Percentiles rank a stretch among this genome's conserved stretches.
phyloP scores from a whole-genome alignment of 2,888 invertebrate species.

The Cheilosia soror region DNA sequence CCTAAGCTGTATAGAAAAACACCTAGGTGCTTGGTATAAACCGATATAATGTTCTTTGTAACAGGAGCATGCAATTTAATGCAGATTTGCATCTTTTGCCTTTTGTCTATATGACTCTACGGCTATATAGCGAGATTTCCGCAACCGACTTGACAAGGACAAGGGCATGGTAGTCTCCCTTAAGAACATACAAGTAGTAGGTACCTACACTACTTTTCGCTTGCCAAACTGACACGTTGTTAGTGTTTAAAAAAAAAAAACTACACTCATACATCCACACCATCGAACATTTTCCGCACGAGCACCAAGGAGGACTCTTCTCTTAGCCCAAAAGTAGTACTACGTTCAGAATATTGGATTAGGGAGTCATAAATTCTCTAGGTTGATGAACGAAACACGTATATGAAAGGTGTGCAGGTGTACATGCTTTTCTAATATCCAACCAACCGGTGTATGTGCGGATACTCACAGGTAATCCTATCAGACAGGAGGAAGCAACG shows the following conservation, averaged over 20 bases:
- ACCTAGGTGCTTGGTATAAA: background rate
- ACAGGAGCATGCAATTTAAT: slow-evolving; percentile 13
- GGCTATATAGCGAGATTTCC: background rate
- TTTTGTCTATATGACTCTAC: background rate
- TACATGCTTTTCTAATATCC: slow-evolving; percentile 48
- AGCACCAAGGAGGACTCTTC: slow-evolving; percentile 20
- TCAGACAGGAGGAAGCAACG: slow-evolving; percentile 29
- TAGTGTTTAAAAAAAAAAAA: slow-evolving; percentile 2
- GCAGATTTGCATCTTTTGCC: background rate
- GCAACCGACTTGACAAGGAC: slow-evolving; percentile 19
- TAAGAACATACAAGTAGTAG: background rate
- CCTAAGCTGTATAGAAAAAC: slow-evolving; percentile 1
- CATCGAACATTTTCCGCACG: slow-evolving; percentile 44
- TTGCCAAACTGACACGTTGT: slow-evolving; percentile 24
- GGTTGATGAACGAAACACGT: slow-evolving; percentile 56
- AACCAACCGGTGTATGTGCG: background rate
- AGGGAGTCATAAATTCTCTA: slow-evolving; percentile 65
- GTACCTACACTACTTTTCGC: background rate
- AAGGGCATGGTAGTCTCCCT: slow-evolving; percentile 12
- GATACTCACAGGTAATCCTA: slow-evolving; percentile 51
- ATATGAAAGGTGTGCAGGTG: slow-evolving; percentile 19
- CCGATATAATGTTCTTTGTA: no score
- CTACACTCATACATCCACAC: slow-evolving; percentile 3
- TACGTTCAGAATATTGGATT: slow-evolving; percentile 65
- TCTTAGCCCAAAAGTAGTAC: slow-evolving; percentile 13